Base-by-base conservation (phyloP, 1,140 invertebrate genomes). In the Plodia interpunctella region DNA sequence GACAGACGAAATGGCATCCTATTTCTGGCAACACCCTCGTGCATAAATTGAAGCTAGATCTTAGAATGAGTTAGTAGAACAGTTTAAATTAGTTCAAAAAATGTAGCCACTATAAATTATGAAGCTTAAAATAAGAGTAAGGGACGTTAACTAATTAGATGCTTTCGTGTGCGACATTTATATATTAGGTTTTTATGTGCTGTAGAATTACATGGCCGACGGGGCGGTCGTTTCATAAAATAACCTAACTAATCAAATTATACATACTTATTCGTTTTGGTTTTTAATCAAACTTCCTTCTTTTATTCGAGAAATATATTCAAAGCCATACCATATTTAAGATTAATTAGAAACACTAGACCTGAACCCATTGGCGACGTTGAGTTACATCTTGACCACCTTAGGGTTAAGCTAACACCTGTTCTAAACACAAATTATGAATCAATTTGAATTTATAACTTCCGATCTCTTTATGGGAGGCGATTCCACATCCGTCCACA, bases 121-220 rank as follows among this genome's bases (percentile, higher is more conserved):
- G 13, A 53, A 18, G n/a, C 21, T 25, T 25, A 20, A 8, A 32
- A 32, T 11, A 32, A 44, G 15, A 44, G 21, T 25, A 53, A 53
- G 20, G 6, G 58, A 51, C 18, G 32, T 21, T 17, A 5, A 58
- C 58, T 65, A 65, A 65, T 65, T 60, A 65, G 35, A 30, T 57
- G 30, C 59, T 60, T 60, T 60, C 55, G 50, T 60, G 63, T 49
- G 52, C n/a, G 55, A 35, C 30, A 18, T 15, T 54, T 50, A 60
- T 65, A 57, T 57, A 57, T 53, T 44, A 28, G 3, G n/a, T 11
- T 63, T 55, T 28, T 19, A 59, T 17, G 53, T 50, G 51, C 53
- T 35, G 58, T 54, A 58, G 20, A 61, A 63, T 50, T n/a, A n/a
- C 28, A 54, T 56, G 25, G 49, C 9, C 32, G 30, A 6, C 30